A percentile compares a stretch with the other conserved stretches of the same genome.
Conservation (phyloP, 2,113 vertebrate genomes). For the Hucho hucho region DNA sequence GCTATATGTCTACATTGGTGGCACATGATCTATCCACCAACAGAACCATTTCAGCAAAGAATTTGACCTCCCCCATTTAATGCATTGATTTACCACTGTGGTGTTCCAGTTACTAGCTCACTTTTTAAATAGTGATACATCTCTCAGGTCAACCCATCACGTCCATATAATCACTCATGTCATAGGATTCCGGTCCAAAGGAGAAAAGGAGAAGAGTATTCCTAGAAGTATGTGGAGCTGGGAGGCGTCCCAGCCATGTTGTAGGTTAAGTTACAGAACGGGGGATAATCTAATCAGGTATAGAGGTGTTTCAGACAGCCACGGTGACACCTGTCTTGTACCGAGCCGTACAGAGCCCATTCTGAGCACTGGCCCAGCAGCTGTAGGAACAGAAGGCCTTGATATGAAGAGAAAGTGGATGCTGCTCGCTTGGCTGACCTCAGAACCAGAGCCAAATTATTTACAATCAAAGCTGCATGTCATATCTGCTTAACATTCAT, state of each 20-base stretch:
- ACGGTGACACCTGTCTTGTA: constrained; percentile 66
- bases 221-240: constrained; percentile 54
- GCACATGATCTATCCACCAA: constrained; percentile 23
- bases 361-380: constrained; percentile 43
- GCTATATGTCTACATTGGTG: background rate
- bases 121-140: constrained; percentile 57
- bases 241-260: constrained; percentile 29
- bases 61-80: constrained; percentile 42
- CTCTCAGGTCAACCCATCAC: constrained; percentile 53
- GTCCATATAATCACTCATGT: constrained; percentile 63
- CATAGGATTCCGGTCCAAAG: constrained; percentile 36
- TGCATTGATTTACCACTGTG: constrained; percentile 56
- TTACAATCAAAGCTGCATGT: constrained; percentile 74
- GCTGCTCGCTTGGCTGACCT: constrained; percentile 60
- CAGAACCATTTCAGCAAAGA: constrained; percentile 20
- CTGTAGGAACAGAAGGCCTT: constrained; percentile 71
- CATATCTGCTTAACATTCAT: constrained; percentile 72
- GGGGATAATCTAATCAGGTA: constrained; percentile 56
- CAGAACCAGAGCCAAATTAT: constrained; percentile 52
- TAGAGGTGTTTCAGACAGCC: constrained; percentile 29
- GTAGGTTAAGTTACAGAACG: constrained; percentile 59
- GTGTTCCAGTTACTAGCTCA: constrained; percentile 47
- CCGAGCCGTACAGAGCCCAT: constrained; percentile 8
- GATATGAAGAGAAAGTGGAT: constrained; percentile 61
- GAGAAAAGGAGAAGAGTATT: constrained; percentile 28